Base-by-base conservation (phyloP, 1,140 invertebrate genomes). In the Rhyzopertha dominica region DNA sequence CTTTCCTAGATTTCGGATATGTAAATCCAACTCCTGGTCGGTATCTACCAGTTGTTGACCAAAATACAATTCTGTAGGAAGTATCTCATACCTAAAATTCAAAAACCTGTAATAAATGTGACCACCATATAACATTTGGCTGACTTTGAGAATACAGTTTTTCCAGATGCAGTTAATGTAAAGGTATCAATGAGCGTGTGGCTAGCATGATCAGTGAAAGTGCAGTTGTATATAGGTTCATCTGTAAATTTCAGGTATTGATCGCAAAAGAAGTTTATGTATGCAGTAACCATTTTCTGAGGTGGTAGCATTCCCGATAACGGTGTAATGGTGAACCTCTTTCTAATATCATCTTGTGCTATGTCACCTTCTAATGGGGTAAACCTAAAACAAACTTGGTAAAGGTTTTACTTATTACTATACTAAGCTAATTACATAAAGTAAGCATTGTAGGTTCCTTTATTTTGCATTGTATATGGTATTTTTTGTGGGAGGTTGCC, bases 61-160 rank as follows among this genome's bases (percentile, higher is more conserved):
- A 47, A 65, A 65, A 46, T 54, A 38, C 9, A 65, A n/a, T 35
- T 55, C 47, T 2, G 41, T 16, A 18, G 62, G 62, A 31, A 53
- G 61, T 12, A 65, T 12, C 20, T 49, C 42, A 36, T 54, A 65
- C 16, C 54, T 61, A 38, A 23, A 53, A 58, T 34, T 14, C 18
- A n/a, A 42, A n/a, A 30, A 26, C 7, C 24, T 8, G n/a, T 8
- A 26, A 26, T 26, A n/a, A 8, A n/a, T n/a, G n/a, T n/a, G n/a
- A n/a, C 14, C 16, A 17, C 13, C 24, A 41, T 20, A 20, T 14
- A 14, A 47, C 20, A 34, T 40, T 18, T 4, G 3, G 31, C 34
- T 26, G 37, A 52, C 49, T 8, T 18, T 2, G 53, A 47, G 31
- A 34, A 48, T 30, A 41, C 42, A 1, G 46, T 42, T 41, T 43